These are phyloP conservation scores for Threskiornis aethiopicus DNA, from an alignment of 2,797 vertebrate genomes.

Conservation along the genomic window DNA sequence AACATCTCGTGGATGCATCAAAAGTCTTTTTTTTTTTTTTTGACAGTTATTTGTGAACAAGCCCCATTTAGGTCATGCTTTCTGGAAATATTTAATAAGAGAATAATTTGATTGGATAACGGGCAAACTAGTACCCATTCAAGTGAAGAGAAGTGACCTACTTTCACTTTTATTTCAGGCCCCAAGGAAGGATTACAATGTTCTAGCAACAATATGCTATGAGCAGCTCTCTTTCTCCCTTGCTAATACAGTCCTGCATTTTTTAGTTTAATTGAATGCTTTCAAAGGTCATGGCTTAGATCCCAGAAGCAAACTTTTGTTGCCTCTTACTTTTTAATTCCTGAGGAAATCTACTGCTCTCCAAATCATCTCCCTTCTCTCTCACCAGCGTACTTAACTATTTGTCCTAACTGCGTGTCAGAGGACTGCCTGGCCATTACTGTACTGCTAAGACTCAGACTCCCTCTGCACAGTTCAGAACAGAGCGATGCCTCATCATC, in stretches of 20 bases:
- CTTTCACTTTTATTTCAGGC: background rate
- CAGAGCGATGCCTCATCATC: background rate
- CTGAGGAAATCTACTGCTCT: background rate
- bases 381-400: background rate
- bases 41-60: background rate
- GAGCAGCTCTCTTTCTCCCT: background rate
- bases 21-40: background rate
- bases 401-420: background rate
- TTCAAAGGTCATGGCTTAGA: background rate
- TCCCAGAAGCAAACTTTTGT: background rate
- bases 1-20: background rate
- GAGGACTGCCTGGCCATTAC: background rate
- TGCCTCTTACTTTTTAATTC: background rate
- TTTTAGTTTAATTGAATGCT: background rate
- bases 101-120: background rate
- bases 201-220: background rate
- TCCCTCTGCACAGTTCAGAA: background rate
- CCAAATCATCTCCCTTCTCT: background rate
- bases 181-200: background rate
- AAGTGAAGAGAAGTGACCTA: background rate
- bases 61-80: background rate
- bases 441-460: background rate
- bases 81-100: background rate
- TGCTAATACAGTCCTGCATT: background rate
- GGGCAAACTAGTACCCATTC: background rate